phyloP scores from a whole-genome alignment of 2,113 vertebrate genomes.

The Prunella fulvescens region DNA sequence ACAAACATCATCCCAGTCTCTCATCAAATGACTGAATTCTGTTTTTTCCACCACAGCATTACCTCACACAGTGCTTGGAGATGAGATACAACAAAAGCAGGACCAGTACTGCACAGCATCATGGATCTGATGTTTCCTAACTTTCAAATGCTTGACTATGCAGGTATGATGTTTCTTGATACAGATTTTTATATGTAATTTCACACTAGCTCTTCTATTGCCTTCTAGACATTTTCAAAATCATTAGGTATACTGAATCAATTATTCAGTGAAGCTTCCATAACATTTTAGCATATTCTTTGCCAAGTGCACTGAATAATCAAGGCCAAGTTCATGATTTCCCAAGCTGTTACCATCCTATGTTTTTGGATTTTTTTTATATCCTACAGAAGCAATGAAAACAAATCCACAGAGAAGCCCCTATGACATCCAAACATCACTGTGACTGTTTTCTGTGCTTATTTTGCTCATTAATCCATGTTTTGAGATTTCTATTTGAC shows the following conservation, averaged over 20 bases:
- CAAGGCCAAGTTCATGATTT: not conserved
- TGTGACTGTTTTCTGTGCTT: not conserved
- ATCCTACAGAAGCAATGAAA: not conserved
- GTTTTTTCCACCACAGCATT: not conserved
- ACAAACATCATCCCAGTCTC: not conserved
- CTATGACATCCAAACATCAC: not conserved
- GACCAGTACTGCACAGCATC: not conserved
- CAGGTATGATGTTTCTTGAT: not conserved
- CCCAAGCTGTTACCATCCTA: not conserved
- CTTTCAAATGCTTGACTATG: not conserved
- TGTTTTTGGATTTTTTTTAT: not conserved
- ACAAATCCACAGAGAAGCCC: not conserved
- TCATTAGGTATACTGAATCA: not conserved
- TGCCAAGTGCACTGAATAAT: not conserved
- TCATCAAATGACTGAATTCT: not conserved
- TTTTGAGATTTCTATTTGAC: not conserved
- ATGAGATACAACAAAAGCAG: not conserved
- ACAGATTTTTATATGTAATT: not conserved
- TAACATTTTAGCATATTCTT: constrained; percentile 25
- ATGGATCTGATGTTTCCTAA: not conserved
- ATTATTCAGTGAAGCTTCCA: constrained; percentile 4
- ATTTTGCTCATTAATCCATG: not conserved
- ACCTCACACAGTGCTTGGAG: not conserved
- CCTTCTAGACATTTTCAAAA: not conserved
- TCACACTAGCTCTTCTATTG: not conserved